Evolutionary conservation across 2,888 invertebrate species (phyloP).

Genomic region (Oscheius myriophilus): DNA sequence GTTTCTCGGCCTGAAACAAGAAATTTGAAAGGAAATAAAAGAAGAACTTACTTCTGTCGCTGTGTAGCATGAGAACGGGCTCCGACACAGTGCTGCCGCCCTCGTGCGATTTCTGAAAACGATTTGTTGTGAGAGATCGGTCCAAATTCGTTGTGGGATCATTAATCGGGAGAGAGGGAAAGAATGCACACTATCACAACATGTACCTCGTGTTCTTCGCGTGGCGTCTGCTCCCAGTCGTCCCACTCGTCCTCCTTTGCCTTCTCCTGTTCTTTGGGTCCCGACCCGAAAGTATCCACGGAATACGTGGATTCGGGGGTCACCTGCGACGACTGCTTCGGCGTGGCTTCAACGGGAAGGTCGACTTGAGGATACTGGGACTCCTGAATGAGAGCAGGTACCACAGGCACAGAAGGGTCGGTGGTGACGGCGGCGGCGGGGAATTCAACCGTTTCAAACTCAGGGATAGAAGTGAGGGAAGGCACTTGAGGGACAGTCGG

Average conservation of each 20-base stretch:
- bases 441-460: constrained; percentile 17
- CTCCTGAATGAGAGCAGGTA: constrained; percentile 16
- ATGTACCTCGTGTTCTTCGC: constrained; percentile 28
- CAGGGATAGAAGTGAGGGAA: constrained; percentile 15
- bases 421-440: constrained; percentile 8
- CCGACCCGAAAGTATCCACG: constrained; percentile 28
- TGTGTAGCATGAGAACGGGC: not conserved
- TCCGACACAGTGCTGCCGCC: constrained; percentile 7
- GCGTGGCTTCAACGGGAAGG: not conserved
- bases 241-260: constrained; percentile 24
- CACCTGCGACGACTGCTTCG: constrained; percentile 27
- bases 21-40: not conserved
- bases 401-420: not conserved
- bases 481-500: constrained; percentile 4
- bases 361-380: constrained; percentile 19
- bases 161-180: not conserved
- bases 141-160: not conserved
- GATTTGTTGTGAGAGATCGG: not conserved
- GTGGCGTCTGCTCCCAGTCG: constrained; percentile 19
- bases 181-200: constrained; percentile 1
- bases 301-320: constrained; percentile 32
- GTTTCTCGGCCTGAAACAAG: constrained; percentile 1
- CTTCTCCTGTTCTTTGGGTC: constrained; percentile 3
- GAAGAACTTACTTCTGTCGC: constrained; percentile 1
- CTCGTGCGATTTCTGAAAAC: constrained; percentile 3